Conservation (phyloP, 2,797 vertebrate species). For the Falco berigora region DNA sequence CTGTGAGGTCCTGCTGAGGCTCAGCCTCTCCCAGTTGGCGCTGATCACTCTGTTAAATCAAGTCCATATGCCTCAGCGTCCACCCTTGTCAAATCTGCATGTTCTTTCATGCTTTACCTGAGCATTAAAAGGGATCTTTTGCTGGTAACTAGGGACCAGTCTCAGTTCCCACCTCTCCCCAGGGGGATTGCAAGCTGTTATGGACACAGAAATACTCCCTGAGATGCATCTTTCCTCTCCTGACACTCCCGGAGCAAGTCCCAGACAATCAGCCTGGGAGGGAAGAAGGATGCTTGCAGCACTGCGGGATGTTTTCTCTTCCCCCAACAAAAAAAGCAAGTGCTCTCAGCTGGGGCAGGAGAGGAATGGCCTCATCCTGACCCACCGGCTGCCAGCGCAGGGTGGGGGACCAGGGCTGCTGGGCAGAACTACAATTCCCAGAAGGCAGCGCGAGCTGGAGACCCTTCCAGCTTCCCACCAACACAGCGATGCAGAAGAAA, state of each 20-base stretch:
- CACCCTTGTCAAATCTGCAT: background rate
- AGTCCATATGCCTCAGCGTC: background rate
- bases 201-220: background rate
- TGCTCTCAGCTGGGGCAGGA: background rate
- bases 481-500: background rate
- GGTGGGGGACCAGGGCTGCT: background rate
- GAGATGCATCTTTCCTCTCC: background rate
- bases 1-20: background rate
- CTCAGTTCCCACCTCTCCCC: fast-evolving
- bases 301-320: background rate
- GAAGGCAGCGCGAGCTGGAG: background rate
- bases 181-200: background rate
- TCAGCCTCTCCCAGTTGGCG: background rate
- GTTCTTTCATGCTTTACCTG: background rate
- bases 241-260: background rate
- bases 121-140: background rate
- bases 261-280: background rate
- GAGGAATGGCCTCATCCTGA: background rate
- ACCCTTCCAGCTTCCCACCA: background rate
- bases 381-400: background rate
- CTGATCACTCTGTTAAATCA: background rate
- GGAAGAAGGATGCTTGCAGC: background rate
- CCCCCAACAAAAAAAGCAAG: background rate
- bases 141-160: background rate
- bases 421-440: conserved; percentile 15